Evolutionary conservation across 92 coral and sea anemone species (phyloP).

Genomic region (Parazoanthus darwini): DNA sequence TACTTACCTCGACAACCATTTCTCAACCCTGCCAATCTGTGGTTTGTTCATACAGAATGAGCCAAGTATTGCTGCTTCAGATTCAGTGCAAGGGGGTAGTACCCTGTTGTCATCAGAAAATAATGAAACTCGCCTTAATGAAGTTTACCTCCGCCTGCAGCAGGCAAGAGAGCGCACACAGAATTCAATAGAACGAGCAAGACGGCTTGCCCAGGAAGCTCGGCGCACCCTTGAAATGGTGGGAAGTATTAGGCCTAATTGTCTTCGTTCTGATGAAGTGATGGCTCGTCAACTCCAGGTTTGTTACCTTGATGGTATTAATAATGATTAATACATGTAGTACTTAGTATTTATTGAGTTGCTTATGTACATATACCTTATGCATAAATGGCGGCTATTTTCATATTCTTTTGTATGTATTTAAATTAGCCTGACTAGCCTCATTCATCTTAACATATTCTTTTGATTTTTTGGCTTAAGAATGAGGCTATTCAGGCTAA

Average conservation of each 20-base stretch:
- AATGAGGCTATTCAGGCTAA: too few relatives aligned
- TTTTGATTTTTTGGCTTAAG: too few relatives aligned
- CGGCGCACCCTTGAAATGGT: constrained; percentile 28
- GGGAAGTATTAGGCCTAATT: constrained; percentile 3
- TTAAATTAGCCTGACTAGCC: too few relatives aligned
- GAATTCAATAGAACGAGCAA: constrained; percentile 28
- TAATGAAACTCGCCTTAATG: background rate
- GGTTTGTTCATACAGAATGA: background rate
- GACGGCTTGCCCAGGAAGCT: constrained; percentile 22
- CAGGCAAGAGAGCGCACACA: constrained; percentile 22
- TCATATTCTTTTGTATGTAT: too few relatives aligned
- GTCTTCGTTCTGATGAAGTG: constrained; percentile 71
- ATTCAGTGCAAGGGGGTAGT: background rate
- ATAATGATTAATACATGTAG: too few relatives aligned
- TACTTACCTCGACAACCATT: too few relatives aligned
- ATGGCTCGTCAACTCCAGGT: constrained; percentile 78
- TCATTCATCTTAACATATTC: too few relatives aligned
- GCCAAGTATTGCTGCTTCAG: background rate
- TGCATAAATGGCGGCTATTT: too few relatives aligned
- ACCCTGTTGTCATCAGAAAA: background rate
- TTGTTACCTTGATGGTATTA: background rate
- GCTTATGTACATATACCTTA: too few relatives aligned
- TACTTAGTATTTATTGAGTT: too few relatives aligned
- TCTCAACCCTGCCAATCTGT: background rate
- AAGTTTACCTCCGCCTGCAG: constrained; percentile 6